Base-by-base conservation (phyloP, 92 coral and sea anemone genomes). In the Phenganax marumi region DNA sequence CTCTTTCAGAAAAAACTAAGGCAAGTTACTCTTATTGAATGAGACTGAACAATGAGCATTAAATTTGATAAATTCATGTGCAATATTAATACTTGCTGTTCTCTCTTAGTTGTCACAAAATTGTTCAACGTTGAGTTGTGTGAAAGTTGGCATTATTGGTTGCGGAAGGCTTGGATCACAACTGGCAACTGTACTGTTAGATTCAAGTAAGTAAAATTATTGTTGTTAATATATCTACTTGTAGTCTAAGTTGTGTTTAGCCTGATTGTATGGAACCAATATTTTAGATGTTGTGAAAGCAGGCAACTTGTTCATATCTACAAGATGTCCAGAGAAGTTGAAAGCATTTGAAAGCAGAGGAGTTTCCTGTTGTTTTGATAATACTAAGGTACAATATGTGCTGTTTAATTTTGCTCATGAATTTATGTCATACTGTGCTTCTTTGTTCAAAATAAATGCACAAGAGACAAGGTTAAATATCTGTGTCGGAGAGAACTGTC, bases 141-240 rank as follows among this genome's bases (percentile, higher is more conserved):
- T 95, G 69, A 85, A 92, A 64, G 92, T 95, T 65, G 98, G 98
- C 17, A 90, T 95, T 53, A 92, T 95, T 82, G 98, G 98, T 5
- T 92, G 97, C 86, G 98, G 98, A 22, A 87, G 98, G 18, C 85
- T 95, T 65, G 98, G 98, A 61, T 92, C 89, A 74, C 97, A 92
- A 49, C 83, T 95, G n/a, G 97, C 97, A 17, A 89, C 84, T 49
- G 90, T 97, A 3, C 85, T 95, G 16, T 80, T 95, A 64, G 91
- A 92, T 76, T 91, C 89, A 79, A 87, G 98, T 95, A 52, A 90
- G 97, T 87, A 46, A n/a, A 46, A 12, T 48, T 10, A 9, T 17
- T 14, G 57, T 68, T 68, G 13, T 10, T 19, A n/a, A 19, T 69
- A 16, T 19, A 63, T 63, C 6, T 18, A 12, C 16, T 10, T 12